A percentile compares a stretch with the other conserved stretches of the same genome.
Evolutionary conservation across 2,797 vertebrate species (phyloP).

Genomic region (Lemur catta): DNA sequence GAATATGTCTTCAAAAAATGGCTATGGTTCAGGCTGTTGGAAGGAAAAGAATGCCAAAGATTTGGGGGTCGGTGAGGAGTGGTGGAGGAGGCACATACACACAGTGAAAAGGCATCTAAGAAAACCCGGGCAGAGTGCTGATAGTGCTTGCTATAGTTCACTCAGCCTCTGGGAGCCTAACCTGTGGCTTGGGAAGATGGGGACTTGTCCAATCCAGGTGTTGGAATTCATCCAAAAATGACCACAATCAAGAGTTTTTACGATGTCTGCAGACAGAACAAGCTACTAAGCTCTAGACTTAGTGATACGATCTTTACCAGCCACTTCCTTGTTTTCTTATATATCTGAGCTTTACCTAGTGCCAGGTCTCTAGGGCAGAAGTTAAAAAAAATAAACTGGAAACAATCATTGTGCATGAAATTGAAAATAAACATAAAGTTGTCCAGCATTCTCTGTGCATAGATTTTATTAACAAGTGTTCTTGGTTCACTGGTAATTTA

Average conservation of each 20-base stretch:
- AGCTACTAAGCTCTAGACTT: slow-evolving; percentile 2
- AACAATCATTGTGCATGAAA: background rate
- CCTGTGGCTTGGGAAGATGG: background rate
- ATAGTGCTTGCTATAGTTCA: background rate
- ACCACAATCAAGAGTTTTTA: background rate
- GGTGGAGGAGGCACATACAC: background rate
- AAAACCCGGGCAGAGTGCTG: background rate
- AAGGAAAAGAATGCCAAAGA: background rate
- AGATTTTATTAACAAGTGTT: slow-evolving; percentile 2
- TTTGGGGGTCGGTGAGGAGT: background rate
- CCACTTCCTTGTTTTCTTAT: slow-evolving; percentile 36
- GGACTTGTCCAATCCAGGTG: background rate
- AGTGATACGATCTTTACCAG: slow-evolving; percentile 16
- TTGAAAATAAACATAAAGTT: slow-evolving; percentile 61
- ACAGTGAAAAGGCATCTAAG: background rate
- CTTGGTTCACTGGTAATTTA: slow-evolving; percentile 5
- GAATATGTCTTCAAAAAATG: background rate
- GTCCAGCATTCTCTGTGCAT: background rate
- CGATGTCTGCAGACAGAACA: background rate
- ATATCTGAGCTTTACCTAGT: slow-evolving; percentile 22
- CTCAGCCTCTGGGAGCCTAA: background rate
- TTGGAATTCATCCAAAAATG: background rate
- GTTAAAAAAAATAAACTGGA: slow-evolving; percentile 43
- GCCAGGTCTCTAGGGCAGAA: slow-evolving; percentile 17
- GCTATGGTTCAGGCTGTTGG: background rate